phyloP scores from a whole-genome alignment of 2,797 vertebrate genomes.

The Tarsius wallacei region DNA sequence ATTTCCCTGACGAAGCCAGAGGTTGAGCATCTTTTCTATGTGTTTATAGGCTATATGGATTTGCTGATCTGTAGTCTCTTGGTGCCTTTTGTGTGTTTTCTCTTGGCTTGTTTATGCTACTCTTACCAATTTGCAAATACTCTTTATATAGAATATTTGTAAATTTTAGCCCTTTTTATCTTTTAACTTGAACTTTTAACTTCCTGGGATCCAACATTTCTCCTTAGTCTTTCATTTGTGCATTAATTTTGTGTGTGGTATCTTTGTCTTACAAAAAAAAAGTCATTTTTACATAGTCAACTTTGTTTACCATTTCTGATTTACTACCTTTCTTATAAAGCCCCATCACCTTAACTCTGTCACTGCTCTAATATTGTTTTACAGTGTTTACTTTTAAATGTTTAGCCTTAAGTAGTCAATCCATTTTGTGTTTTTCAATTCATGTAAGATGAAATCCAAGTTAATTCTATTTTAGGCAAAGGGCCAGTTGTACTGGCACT shows the following conservation, averaged over 20 bases:
- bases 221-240: background rate
- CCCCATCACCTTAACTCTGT: background rate
- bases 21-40: fast-evolving
- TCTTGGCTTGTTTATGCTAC: background rate
- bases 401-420: background rate
- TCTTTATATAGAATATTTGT: background rate
- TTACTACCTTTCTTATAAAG: background rate
- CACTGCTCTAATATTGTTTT: background rate
- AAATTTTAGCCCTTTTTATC: background rate
- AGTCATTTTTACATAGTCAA: background rate
- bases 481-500: background rate
- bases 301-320: background rate
- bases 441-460: background rate
- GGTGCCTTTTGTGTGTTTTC: background rate
- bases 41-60: fast-evolving
- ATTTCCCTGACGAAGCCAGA: background rate
- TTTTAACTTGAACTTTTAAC: background rate
- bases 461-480: background rate
- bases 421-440: background rate
- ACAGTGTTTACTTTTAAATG: background rate
- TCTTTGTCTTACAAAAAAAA: background rate
- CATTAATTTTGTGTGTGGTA: background rate
- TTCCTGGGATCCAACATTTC: background rate
- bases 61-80: background rate
- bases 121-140: background rate